Percentiles rank a stretch among this genome's conserved stretches.
Evolutionary conservation across 37 sponge, comb jelly and placozoan genomes (phyloP).

Genomic region (Hexactinellida sp.): DNA sequence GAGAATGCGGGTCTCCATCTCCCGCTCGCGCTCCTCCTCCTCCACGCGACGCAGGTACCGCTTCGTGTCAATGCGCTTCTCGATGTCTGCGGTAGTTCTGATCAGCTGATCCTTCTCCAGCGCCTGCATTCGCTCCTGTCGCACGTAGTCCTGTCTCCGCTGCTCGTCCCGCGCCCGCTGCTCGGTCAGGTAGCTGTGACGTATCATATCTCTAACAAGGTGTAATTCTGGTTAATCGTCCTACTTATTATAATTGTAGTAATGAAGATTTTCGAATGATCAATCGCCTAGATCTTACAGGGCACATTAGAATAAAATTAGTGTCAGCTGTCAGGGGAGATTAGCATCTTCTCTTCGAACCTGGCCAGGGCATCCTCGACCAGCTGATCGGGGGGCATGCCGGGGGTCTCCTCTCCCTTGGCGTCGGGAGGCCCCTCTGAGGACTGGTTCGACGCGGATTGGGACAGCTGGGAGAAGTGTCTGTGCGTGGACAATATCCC

Average conservation of each 20-base stretch:
- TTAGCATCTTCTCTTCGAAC: not conserved
- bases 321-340: not conserved
- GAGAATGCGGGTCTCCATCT: slow-evolving; percentile 43
- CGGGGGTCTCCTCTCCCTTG: not conserved
- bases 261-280: too few species aligned
- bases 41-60: slow-evolving; percentile 52
- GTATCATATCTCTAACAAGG: not conserved
- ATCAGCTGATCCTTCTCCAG: slow-evolving; percentile 21
- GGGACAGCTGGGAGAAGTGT: not conserved
- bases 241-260: too few species aligned
- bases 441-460: not conserved
- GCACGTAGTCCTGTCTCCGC: not conserved
- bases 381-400: not conserved
- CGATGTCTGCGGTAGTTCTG: slow-evolving; percentile 15
- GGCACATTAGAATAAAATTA: too few species aligned
- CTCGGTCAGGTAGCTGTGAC: not conserved
- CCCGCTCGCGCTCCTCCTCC: slow-evolving; percentile 50
- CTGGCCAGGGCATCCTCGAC: not conserved
- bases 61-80: slow-evolving; percentile 23
- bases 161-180: not conserved
- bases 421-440: not conserved
- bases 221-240: too few species aligned
- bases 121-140: not conserved
- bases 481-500: not conserved
- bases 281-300: too few species aligned